phyloP scores from a whole-genome alignment of 2,888 invertebrate genomes.

The Phrixothrix hirtus region DNA sequence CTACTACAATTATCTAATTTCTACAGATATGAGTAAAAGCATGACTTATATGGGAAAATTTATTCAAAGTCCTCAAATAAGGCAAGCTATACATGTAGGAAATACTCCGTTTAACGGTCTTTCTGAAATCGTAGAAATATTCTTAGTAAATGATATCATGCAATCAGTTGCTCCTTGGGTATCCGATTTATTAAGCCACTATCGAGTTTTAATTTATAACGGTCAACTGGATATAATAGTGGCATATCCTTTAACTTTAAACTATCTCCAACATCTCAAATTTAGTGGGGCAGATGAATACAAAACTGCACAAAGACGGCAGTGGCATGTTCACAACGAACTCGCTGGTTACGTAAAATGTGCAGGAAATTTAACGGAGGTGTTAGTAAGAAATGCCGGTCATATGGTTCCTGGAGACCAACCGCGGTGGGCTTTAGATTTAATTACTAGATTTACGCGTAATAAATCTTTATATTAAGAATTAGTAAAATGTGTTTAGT shows the following conservation, averaged over 20 bases:
- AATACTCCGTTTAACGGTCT: slow-evolving; percentile 70
- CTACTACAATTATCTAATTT: slow-evolving; percentile 74
- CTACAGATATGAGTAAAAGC: slow-evolving; percentile 61
- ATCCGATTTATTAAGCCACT: slow-evolving; percentile 67
- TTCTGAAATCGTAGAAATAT: slow-evolving; percentile 66
- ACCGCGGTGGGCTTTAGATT: slow-evolving; percentile 74
- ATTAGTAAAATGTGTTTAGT: neutral
- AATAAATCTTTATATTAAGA: slow-evolving; percentile 38
- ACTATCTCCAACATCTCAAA: slow-evolving; percentile 72
- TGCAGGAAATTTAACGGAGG: slow-evolving; percentile 72
- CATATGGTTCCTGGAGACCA: slow-evolving; percentile 83
- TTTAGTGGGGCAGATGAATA: slow-evolving; percentile 71
- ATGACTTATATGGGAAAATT: slow-evolving; percentile 63
- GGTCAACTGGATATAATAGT: slow-evolving; percentile 92
- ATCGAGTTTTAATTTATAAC: slow-evolving; percentile 79
- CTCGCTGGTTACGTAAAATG: slow-evolving; percentile 77
- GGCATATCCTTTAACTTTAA: slow-evolving; percentile 82
- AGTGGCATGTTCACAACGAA: slow-evolving; percentile 71
- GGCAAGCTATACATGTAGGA: slow-evolving; percentile 84
- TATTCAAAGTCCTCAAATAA: slow-evolving; percentile 65
- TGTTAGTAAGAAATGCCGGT: slow-evolving; percentile 77
- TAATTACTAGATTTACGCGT: slow-evolving; percentile 70
- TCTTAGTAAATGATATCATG: slow-evolving; percentile 78
- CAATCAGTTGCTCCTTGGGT: slow-evolving; percentile 77
- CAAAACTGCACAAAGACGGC: slow-evolving; percentile 65